Evolutionary conservation across 2,888 invertebrate species (phyloP).

Genomic region (Epirrita christyi): DNA sequence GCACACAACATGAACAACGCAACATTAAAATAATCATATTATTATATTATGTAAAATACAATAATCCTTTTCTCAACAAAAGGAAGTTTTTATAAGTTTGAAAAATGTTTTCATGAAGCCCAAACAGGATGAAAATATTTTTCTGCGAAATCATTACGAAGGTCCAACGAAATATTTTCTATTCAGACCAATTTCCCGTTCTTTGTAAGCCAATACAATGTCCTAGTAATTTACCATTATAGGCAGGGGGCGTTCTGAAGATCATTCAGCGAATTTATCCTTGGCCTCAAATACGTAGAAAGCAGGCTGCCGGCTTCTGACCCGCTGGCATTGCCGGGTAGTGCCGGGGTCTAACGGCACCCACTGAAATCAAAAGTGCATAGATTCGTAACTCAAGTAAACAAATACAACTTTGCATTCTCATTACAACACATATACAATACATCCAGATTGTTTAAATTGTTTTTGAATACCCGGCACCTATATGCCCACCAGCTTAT

Average conservation of each 20-base stretch:
- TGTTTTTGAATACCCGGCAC: too few species aligned
- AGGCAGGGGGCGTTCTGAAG: background rate
- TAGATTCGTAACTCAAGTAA: too few species aligned
- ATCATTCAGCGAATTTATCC: constrained; percentile 4
- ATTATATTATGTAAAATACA: too few species aligned
- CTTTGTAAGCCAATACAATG: constrained; percentile 20
- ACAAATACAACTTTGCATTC: too few species aligned
- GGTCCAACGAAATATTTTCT: constrained; percentile 9
- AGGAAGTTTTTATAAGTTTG: constrained; percentile 6
- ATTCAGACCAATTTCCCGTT: constrained; percentile 22
- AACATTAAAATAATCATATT: too few species aligned
- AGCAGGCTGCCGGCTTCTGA: background rate
- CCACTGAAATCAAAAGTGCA: too few species aligned
- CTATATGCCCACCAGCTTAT: too few species aligned
- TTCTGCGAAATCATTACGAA: constrained; percentile 3
- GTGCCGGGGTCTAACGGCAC: too few species aligned
- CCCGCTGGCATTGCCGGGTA: too few species aligned
- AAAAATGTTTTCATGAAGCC: background rate
- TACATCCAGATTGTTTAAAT: too few species aligned
- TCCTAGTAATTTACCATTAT: constrained; percentile 7
- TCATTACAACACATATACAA: too few species aligned
- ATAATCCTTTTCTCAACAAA: background rate
- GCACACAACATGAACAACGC: too few species aligned
- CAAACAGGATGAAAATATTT: constrained; percentile 8
- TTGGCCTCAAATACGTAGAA: background rate